Percentiles rank a stretch among this genome's conserved stretches.
Evolutionary conservation across 1,140 invertebrate species (phyloP).

Genomic region (Aphaenogaster rudis): DNA sequence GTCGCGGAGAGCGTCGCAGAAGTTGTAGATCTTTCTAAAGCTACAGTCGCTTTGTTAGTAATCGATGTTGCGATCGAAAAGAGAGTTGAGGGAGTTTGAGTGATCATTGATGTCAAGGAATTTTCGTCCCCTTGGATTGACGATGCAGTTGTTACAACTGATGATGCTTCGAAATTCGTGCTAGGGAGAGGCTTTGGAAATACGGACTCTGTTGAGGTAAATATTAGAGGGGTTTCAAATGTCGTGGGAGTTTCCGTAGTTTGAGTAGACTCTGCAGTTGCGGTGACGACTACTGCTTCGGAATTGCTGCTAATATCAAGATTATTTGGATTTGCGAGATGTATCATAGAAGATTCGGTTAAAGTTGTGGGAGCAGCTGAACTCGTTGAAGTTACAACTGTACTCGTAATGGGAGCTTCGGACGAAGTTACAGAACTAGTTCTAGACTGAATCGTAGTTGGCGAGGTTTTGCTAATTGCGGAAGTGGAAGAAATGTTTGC

Average conservation of each 20-base stretch:
- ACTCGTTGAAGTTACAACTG: background rate
- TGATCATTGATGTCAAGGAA: background rate
- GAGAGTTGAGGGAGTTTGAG: background rate
- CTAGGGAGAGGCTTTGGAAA: background rate
- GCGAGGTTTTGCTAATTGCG: background rate
- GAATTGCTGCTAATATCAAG: background rate
- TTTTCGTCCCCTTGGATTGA: background rate
- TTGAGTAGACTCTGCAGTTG: background rate
- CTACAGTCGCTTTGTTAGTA: background rate
- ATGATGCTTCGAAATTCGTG: background rate
- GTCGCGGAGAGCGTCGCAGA: background rate
- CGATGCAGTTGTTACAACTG: background rate
- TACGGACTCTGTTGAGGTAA: background rate
- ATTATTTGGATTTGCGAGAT: background rate
- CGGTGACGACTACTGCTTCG: background rate
- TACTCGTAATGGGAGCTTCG: background rate
- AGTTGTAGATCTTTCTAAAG: background rate
- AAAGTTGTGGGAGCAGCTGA: background rate
- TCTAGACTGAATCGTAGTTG: background rate
- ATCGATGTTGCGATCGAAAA: background rate
- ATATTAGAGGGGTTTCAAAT: background rate
- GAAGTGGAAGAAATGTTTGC: background rate
- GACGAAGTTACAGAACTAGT: background rate
- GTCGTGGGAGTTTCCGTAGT: background rate
- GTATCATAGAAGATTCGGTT: background rate